A percentile compares a stretch with the other conserved stretches of the same genome.
Conservation (phyloP, 2,888 invertebrate genomes). For the Plagodis dolabraria region DNA sequence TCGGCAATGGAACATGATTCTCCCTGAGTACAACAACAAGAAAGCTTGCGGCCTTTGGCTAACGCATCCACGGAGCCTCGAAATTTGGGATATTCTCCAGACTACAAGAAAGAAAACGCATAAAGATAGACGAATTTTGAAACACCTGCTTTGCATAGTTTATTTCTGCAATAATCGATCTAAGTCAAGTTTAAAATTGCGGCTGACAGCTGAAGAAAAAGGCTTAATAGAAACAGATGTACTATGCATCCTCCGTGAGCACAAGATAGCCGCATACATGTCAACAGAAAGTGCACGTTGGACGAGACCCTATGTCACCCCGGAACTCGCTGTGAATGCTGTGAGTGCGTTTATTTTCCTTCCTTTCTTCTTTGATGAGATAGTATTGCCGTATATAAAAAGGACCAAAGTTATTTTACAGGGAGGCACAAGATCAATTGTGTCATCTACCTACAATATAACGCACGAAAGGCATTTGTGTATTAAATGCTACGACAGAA, state of each 20-base stretch:
- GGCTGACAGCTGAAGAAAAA: conserved; percentile 53
- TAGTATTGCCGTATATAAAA: too few species aligned
- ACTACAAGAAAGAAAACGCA: conserved; percentile 52
- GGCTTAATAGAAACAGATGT: conserved; percentile 56
- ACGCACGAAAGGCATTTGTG: too few species aligned
- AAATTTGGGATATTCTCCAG: conserved; percentile 68
- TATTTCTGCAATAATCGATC: conserved; percentile 50
- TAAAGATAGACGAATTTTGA: conserved; percentile 52
- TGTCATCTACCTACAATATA: too few species aligned
- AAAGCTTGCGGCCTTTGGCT: conserved; percentile 63
- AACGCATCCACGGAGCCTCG: conserved; percentile 56
- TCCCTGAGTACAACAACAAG: conserved; percentile 61
- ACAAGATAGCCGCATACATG: conserved; percentile 39
- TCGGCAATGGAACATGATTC: conserved; percentile 70
- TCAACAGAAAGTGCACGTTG: conserved; percentile 38
- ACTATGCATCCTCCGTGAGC: conserved; percentile 47
- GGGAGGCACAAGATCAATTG: too few species aligned
- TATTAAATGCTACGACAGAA: too few species aligned
- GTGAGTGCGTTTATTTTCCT: conserved; percentile 34
- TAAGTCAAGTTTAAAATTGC: conserved; percentile 22
- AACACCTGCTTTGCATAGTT: conserved; percentile 63
- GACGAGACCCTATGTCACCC: conserved; percentile 57
- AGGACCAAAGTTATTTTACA: too few species aligned
- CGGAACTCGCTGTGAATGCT: conserved; percentile 51
- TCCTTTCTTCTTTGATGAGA: too few species aligned